A percentile compares a stretch with the other conserved stretches of the same genome.
phyloP scores from a whole-genome alignment of 2,888 invertebrate genomes.

The Aelia acuminata region DNA sequence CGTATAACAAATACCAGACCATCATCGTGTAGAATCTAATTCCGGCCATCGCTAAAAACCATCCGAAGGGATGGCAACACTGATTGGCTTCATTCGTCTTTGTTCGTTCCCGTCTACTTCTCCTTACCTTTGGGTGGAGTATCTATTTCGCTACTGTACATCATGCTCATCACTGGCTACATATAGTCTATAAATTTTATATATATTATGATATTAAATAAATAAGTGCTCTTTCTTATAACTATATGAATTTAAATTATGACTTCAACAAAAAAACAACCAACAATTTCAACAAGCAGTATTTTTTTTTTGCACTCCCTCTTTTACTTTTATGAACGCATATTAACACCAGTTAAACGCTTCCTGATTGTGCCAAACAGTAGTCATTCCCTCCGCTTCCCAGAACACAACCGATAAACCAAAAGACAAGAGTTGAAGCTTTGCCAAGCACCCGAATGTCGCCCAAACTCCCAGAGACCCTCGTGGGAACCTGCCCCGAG shows the following conservation, averaged over 20 bases:
- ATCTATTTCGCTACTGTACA: neutral
- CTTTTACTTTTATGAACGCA: no score
- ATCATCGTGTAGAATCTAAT: slow-evolving; percentile 17
- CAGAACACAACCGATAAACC: neutral
- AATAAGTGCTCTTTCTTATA: no score
- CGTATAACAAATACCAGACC: slow-evolving; percentile 42
- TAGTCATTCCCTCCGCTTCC: neutral
- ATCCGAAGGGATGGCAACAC: neutral
- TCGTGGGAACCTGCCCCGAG: slow-evolving; percentile 42
- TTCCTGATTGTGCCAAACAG: neutral
- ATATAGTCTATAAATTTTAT: no score
- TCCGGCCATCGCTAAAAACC: slow-evolving; percentile 33
- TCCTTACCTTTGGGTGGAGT: neutral
- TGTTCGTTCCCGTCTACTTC: slow-evolving; percentile 8
- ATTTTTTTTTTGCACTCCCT: no score
- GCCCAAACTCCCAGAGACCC: slow-evolving; percentile 28
- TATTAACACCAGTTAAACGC: no score
- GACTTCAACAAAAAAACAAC: no score
- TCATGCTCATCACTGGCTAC: neutral
- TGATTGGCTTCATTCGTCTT: slow-evolving; percentile 34
- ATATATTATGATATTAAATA: no score
- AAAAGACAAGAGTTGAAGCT: neutral
- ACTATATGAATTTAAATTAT: no score
- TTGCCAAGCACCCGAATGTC: slow-evolving; percentile 34
- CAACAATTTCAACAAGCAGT: no score